Base-by-base conservation (phyloP, 2,888 invertebrate species). In the Aricia artaxerxes region DNA sequence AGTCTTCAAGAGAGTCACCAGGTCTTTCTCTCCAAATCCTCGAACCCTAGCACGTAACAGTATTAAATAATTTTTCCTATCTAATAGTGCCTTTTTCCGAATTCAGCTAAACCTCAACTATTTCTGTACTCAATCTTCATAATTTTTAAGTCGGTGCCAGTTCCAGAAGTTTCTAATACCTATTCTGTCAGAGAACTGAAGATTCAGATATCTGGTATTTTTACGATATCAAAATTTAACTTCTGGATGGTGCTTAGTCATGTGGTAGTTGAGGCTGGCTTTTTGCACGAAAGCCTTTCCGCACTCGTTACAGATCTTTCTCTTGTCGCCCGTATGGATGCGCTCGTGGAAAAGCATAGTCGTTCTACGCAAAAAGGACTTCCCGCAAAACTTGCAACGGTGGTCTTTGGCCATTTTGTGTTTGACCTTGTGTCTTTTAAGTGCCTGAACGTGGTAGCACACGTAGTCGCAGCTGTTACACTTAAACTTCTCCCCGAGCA, bases 241-340 rank as follows among this genome's bases (percentile, higher is more conserved):
- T 24, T 86, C 90, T 0, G 94, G 93, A 81, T 94, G 93, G 78
- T 93, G 89, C 72, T 92, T 94, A 0, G 88, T 83, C 93, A 93
- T 93, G 61, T 94, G 93, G 81, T 92, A 93, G 81, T 93, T 93
- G 80, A 92, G 82, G 80, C 93, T 93, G 0, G 93, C 91, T 81
- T 93, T 93, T 82, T 94, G 93, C 0, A 93, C 93, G 80, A 94
- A 95, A 61, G 92, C 91, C 80, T 94, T 91, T 0, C 91, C 88
- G 78, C 94, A 94, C 0, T 87, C 87, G 1, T 81, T 82, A 80
- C 94, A 94, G 0, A 91, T 88, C 79, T 93, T 92, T 81, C 90
- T 84, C 61, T 88, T 85, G 53, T 93, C 94, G 0, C 91, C 93
- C 0, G 92, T 93, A 53, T 94, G 94, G 1, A 93, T 93, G 80